Base-by-base conservation (phyloP, 2,113 vertebrate species). In the Anas platyrhynchos region DNA sequence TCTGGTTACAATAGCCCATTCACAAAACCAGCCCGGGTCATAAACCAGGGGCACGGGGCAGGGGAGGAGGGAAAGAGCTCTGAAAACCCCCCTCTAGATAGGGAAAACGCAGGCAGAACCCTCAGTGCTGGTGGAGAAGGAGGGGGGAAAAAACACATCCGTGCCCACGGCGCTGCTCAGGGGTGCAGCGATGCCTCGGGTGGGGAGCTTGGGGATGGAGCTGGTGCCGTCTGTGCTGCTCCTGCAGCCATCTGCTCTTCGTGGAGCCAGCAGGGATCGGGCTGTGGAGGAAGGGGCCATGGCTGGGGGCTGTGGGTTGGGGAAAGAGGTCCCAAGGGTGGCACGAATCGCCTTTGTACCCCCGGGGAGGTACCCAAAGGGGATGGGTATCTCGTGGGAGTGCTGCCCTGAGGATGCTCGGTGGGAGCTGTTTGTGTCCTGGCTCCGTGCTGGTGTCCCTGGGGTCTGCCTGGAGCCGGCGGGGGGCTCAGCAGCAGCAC, bases 1-100 rank as follows among this genome's bases (percentile, higher is more conserved):
- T 74, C 84, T 5, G 1, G 62, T 93, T 93, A 92, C 95, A 94
- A 71, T 69, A 88, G 52, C 95, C 95, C 96, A 95, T 96, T 97
- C 93, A 97, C 96, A 96, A 93, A 97, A 88, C 50, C 81, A 71
- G 31, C 58, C 89, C n/a, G 11, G 67, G 43, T 20, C 29, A 29
- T 9, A 34, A 86, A 75, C 56, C 9, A 46, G 16, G 58, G 38
- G 11, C 6, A 31, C 41, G 55, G 78, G 31, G 54, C 43, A 88
- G 9, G 13, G 76, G 25, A 90, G 91, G 50, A 72, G 26, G 52
- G 52, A 18, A 72, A 6, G 72, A 92, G 31, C 67, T 65, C 16
- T 26, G 85, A 78, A 78, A 36, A 12, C 26, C 16, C 5, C 20
- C 8, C 5, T 34, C 7, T 12, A 23, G 56, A 13, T 23, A 36